Base-by-base conservation (phyloP, 2,113 vertebrate species). In the Euleptes europaea region DNA sequence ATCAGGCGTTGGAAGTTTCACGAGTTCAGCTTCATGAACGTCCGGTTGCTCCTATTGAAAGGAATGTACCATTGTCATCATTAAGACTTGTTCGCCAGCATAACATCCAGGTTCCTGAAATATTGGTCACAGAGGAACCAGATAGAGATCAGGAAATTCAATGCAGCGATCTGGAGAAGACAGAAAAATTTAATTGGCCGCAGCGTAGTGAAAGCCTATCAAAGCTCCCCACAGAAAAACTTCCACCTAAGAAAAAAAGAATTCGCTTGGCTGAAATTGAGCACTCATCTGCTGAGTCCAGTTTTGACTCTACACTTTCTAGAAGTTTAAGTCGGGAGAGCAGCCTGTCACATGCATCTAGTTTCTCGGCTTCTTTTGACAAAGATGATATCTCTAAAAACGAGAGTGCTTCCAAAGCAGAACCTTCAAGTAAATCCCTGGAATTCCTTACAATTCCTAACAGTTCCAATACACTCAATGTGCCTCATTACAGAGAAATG, bases 81-180 rank as follows among this genome's bases (percentile, higher is more conserved):
- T 98, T 96, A 0, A 97, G 98, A 67, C 97, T 99, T 0, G 98
- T 99, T 84, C 98, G 98, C 26, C 99, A 99, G 90, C 98, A 97
- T 92, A 99, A 99, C 88, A 99, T 99, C 89, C 98, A 99, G 86
- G 98, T 99, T 78, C 99, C 99, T 77, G 99, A 99, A 95, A 99
- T 99, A 88, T 92, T 99, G 86, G 99, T 99, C 78, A 99, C 99
- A 1, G 98, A 99, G 94, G 99, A 99, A 83, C 98, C 99, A 1
- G 99, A 99, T 89, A 95, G 95, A 92, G 98, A 99, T 69, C 96
- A 96, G 44, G 98, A 98, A 88, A 92, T 83, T 42, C 98, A 97
- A 23, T 92, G 92, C 66, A 94, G 86, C 0, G 98, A 99, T 82
- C 94, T 93, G 19, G 99, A 99, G 78, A 98, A 97, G 84, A 82